Percentiles rank a stretch among this genome's conserved stretches.
Evolutionary conservation across 2,113 vertebrate genomes (phyloP).

Genomic region (Empidonax alnorum): DNA sequence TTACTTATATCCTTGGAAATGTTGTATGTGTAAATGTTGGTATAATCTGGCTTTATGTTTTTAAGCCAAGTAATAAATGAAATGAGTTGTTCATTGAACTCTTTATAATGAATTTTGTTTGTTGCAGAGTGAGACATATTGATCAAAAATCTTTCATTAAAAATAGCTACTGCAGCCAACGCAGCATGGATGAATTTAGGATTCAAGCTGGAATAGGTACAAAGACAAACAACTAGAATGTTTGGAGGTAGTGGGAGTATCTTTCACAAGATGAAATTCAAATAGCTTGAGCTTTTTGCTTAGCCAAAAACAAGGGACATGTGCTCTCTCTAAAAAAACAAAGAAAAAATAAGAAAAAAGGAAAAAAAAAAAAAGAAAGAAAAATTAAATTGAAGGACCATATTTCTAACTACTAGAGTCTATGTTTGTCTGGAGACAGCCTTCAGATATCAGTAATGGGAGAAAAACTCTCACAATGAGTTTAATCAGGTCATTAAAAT

Average conservation of each 20-base stretch:
- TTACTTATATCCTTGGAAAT: not conserved
- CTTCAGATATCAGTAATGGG: not conserved
- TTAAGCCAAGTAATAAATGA: not conserved
- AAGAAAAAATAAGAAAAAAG: not conserved
- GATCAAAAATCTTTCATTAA: not conserved
- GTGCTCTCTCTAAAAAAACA: rapidly evolving
- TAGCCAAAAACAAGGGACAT: not conserved
- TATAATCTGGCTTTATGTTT: not conserved
- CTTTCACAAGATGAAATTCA: not conserved
- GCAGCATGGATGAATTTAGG: not conserved
- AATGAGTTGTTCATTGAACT: not conserved
- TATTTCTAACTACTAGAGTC: not conserved
- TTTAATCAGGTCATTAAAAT: constrained; percentile 28
- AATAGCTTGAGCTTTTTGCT: not conserved
- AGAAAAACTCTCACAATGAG: not conserved
- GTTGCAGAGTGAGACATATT: not conserved
- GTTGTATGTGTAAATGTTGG: not conserved
- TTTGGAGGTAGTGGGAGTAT: not conserved
- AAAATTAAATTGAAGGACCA: not conserved
- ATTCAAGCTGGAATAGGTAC: not conserved
- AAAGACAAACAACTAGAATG: not conserved
- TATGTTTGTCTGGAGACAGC: not conserved
- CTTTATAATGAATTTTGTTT: not conserved
- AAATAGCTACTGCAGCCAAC: not conserved
- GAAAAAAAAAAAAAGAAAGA: not conserved